phyloP scores from a whole-genome alignment of 2,797 vertebrate genomes.

The Urosaurus nigricauda region DNA sequence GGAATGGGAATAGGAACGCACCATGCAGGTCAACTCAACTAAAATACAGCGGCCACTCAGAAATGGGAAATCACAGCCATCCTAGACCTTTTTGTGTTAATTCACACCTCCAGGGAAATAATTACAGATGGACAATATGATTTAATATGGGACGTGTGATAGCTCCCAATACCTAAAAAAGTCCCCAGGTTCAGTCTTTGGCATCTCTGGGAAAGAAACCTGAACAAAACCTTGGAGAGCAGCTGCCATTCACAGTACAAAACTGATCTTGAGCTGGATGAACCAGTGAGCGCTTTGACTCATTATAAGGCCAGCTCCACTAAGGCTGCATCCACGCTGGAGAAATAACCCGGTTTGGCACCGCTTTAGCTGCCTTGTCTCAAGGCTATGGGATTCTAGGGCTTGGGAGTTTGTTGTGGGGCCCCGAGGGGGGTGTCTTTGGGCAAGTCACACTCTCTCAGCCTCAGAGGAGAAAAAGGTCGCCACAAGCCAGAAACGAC shows the following conservation, averaged over 20 bases:
- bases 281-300: background rate
- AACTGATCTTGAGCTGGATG: background rate
- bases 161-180: background rate
- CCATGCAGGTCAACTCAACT: background rate
- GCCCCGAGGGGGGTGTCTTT: too few species aligned
- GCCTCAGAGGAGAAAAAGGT: too few species aligned
- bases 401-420: too few species aligned
- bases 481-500: too few species aligned
- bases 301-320: background rate
- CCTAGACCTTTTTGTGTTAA: background rate
- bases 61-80: background rate
- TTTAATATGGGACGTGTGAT: background rate
- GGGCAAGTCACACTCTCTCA: too few species aligned
- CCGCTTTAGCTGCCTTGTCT: too few species aligned
- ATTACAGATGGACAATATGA: background rate
- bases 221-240: background rate
- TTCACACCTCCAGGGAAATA: background rate
- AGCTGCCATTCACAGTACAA: background rate
- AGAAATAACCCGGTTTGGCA: too few species aligned
- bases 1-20: background rate
- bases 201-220: background rate
- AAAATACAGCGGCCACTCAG: background rate
- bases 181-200: background rate
- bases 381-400: too few species aligned
- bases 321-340: too few species aligned